These are phyloP conservation scores for Luehdorfia chinensis DNA, from an alignment of 1,140 invertebrate species.

Conservation along the genomic window DNA sequence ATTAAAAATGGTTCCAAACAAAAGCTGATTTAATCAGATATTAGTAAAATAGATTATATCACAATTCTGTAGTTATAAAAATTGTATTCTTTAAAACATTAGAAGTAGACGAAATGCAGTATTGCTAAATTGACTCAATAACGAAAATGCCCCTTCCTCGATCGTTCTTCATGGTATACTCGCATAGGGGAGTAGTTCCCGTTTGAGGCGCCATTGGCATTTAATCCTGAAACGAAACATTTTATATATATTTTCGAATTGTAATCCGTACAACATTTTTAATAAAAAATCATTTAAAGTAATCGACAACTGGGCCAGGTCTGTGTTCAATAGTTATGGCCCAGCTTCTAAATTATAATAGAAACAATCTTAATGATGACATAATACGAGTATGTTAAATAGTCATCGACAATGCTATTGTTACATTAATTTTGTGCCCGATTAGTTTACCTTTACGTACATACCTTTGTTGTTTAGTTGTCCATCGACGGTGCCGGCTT, in stretches of 20 bases:
- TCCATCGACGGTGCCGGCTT: conserved; percentile 66
- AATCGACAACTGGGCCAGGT: no score
- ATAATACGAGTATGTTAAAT: no score
- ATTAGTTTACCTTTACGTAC: conserved; percentile 16
- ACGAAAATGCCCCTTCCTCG: conserved; percentile 86
- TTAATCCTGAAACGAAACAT: conserved; percentile 77
- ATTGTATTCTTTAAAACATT: conserved; percentile 20
- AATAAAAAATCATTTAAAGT: no score
- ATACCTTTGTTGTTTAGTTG: conserved; percentile 62
- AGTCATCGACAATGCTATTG: no score
- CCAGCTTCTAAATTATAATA: no score
- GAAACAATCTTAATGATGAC: no score
- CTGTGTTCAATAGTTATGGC: no score
- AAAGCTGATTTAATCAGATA: conserved; percentile 48
- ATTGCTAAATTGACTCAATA: conserved; percentile 76
- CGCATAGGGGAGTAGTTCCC: conserved; percentile 86
- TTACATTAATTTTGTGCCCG: no score
- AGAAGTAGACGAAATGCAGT: conserved; percentile 11
- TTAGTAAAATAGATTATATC: conserved; percentile 54
- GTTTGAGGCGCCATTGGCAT: conserved; percentile 78
- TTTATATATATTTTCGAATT: no score
- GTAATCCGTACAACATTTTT: no score
- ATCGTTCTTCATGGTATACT: conserved; percentile 87
- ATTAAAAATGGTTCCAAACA: conserved; percentile 31
- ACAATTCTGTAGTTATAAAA: conserved; percentile 52